Evolutionary conservation across 2,888 invertebrate genomes (phyloP).

Genomic region (Xestia xanthographa): DNA sequence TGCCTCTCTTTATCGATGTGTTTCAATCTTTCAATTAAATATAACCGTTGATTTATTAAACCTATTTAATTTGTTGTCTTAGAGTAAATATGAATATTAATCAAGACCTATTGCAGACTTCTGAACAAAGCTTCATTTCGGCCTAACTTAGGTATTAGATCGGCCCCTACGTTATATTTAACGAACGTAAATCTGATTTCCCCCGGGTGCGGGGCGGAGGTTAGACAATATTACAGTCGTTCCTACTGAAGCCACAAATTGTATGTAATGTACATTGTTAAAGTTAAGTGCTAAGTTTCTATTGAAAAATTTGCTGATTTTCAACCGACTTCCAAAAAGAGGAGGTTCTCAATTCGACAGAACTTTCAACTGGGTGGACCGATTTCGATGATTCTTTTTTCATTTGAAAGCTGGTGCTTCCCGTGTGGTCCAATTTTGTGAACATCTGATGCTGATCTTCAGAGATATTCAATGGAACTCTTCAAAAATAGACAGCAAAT

Average conservation of each 20-base stretch:
- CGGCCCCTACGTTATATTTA: not conserved
- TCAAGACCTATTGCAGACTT: not conserved
- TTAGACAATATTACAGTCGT: not conserved
- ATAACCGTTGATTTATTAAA: not conserved
- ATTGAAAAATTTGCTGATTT: not conserved
- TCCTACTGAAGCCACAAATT: not conserved
- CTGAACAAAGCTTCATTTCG: not conserved
- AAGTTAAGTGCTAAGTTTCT: not conserved
- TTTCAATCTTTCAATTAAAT: not conserved
- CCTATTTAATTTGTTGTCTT: too few species aligned
- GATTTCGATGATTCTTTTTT: too few species aligned
- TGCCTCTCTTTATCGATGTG: not conserved
- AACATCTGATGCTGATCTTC: too few species aligned
- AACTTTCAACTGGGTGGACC: too few species aligned
- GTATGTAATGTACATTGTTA: too few species aligned
- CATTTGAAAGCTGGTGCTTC: too few species aligned
- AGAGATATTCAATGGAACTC: too few species aligned
- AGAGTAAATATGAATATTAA: not conserved
- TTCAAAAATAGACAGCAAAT: too few species aligned
- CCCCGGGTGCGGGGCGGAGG: not conserved
- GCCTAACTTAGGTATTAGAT: not conserved
- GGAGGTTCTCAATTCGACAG: too few species aligned
- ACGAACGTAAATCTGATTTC: conserved; percentile 20
- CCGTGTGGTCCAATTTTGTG: too few species aligned
- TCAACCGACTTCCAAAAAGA: too few species aligned